These are phyloP conservation scores for Syndactyla subalaris DNA, from an alignment of 2,797 vertebrate species.

Conservation along the genomic window DNA sequence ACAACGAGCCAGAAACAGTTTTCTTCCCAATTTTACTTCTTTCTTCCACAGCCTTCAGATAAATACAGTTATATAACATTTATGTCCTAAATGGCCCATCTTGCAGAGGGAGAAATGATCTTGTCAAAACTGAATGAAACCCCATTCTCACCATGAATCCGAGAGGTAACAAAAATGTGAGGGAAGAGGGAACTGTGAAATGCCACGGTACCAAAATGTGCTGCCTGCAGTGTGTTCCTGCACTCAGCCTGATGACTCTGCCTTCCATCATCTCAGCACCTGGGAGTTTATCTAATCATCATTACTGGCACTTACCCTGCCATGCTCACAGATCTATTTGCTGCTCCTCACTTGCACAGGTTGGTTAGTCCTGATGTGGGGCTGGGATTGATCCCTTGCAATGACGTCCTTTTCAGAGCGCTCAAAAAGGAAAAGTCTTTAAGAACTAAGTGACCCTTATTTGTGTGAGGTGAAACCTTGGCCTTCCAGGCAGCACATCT, in stretches of 20 bases:
- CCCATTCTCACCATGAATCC: not conserved
- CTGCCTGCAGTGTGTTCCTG: not conserved
- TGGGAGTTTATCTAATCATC: not conserved
- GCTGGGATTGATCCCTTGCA: not conserved
- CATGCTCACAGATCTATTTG: not conserved
- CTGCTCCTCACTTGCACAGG: not conserved
- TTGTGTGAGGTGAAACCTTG: not conserved
- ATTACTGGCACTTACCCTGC: not conserved
- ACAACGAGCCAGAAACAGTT: not conserved
- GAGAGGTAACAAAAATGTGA: not conserved
- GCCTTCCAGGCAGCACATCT: not conserved
- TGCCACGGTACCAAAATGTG: not conserved
- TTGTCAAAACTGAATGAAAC: not conserved
- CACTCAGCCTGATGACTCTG: not conserved
- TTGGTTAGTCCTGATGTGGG: not conserved
- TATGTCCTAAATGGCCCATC: not conserved
- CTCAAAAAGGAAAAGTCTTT: not conserved
- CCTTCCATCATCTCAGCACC: not conserved
- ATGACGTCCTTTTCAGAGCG: not conserved
- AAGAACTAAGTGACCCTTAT: not conserved
- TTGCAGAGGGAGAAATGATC: not conserved
- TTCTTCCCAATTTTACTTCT: not conserved
- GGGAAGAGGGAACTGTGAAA: not conserved
- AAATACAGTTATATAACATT: not conserved
- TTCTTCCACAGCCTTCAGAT: not conserved